Base-by-base conservation (phyloP, 2,888 invertebrate genomes). In the Icerya purchasi region DNA sequence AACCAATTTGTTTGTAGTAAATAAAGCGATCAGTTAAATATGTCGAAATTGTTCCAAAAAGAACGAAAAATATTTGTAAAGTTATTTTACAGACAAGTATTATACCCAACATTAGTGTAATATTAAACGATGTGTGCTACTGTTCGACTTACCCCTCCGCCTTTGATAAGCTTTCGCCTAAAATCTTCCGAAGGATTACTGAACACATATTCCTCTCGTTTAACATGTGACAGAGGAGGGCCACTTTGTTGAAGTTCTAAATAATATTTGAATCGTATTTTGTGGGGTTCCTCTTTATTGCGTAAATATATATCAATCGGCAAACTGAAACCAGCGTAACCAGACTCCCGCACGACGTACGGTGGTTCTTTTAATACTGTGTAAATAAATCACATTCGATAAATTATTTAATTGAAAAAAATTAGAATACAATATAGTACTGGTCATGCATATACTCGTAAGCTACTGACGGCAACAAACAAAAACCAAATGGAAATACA, bases 321-420 rank as follows among this genome's bases (percentile, higher is more conserved):
- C 62, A 96, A 76, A 55, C 80, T 77, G 71, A 96, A 96, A 36
- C 94, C 91, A 62, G 92, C 94, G 77, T 96, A 96, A 3, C 96
- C 94, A n/a, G 89, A 86, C 71, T 94, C 93, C 67, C 84, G 83
- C 25, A 96, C 80, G 56, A 79, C 75, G 73, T 87, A 96, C 2
- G 94, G 94, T 57, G 93, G 90, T 65, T 90, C 89, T 69, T 89
- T 91, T 2, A 89, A 76, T 66, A 86, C 91, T 91, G 76, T 56
- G 81, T 80, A 65, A 63, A 64, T 65, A 67, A 63, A 63, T 55
- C 3, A 59, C n/a, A n/a, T n/a, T n/a, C n/a, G n/a, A n/a, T n/a
- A n/a, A n/a, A n/a, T n/a, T n/a, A n/a, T n/a, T n/a, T n/a, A n/a
- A n/a, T n/a, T n/a, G n/a, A n/a, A n/a, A n/a, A n/a, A n/a, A n/a